These are phyloP conservation scores for Eriosoma lanigerum DNA, from an alignment of 1,140 invertebrate genomes.

Conservation along the genomic window DNA sequence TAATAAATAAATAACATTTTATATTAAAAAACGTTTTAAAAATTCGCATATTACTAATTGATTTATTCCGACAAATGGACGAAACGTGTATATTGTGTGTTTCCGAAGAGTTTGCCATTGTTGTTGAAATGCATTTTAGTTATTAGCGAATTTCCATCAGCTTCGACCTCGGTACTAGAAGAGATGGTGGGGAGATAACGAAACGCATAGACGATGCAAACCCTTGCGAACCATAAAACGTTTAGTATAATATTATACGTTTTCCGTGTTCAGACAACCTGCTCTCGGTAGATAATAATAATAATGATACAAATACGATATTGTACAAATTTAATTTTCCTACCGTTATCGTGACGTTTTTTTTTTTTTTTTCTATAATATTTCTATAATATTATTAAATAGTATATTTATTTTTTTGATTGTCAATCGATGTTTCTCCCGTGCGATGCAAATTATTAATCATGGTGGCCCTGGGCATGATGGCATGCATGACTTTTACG, in stretches of 20 bases:
- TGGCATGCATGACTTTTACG: slow-evolving; percentile 46
- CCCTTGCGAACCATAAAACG: background rate
- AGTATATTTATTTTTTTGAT: background rate
- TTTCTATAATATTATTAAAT: background rate
- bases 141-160: slow-evolving; percentile 21
- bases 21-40: too few species aligned
- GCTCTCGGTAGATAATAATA: too few species aligned
- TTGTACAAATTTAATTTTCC: background rate
- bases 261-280: background rate
- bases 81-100: background rate
- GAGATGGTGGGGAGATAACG: slow-evolving; percentile 12
- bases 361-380: too few species aligned
- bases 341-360: background rate
- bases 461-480: slow-evolving; percentile 1
- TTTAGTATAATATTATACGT: slow-evolving; percentile 24
- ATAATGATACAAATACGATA: too few species aligned
- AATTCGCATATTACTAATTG: too few species aligned
- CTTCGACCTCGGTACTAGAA: slow-evolving; percentile 6
- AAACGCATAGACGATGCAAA: slow-evolving; percentile 33
- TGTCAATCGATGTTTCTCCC: background rate
- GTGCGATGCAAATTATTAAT: slow-evolving; percentile 38
- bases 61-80: background rate
- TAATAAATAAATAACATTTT: too few species aligned
- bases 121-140: background rate
- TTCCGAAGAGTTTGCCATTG: slow-evolving; percentile 11